These are phyloP conservation scores for Eumeta japonica DNA, from an alignment of 1,140 invertebrate species.

Conservation along the genomic window DNA sequence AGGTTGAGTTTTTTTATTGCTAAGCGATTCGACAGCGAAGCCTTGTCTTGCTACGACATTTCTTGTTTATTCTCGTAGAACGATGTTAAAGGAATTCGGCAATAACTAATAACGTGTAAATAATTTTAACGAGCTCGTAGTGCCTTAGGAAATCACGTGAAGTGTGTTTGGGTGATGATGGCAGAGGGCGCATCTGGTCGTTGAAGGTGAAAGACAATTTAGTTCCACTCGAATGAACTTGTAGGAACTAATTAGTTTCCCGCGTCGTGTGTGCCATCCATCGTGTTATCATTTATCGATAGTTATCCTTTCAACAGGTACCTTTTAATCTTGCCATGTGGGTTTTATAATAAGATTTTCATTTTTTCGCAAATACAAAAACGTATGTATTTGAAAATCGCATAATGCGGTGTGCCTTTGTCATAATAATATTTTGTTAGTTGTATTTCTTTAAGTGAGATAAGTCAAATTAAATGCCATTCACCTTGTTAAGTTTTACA, in stretches of 20 bases:
- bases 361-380: background rate
- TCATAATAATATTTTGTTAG: constrained; percentile 46
- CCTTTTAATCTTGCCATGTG: constrained; percentile 58
- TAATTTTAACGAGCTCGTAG: too few relatives aligned
- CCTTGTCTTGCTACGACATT: constrained; percentile 24
- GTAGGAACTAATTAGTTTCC: too few relatives aligned
- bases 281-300: constrained; percentile 48
- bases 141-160: constrained; percentile 41
- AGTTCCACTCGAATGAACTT: too few relatives aligned
- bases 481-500: constrained; percentile 56
- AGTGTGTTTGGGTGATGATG: constrained; percentile 33
- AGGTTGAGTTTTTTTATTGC: constrained; percentile 47
- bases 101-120: too few relatives aligned
- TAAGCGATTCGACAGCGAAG: constrained; percentile 47
- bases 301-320: constrained; percentile 54
- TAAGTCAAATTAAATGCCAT: constrained; percentile 58
- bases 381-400: constrained; percentile 22
- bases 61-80: constrained; percentile 4
- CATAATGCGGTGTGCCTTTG: constrained; percentile 45
- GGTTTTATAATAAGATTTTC: constrained; percentile 47
- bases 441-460: constrained; percentile 48
- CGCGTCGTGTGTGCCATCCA: constrained; percentile 56
- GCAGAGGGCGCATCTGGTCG: constrained; percentile 10
- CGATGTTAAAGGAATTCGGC: constrained; percentile 2
- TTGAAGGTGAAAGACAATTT: constrained; percentile 5